phyloP scores from a whole-genome alignment of 1,140 invertebrate genomes.

The Calosoma granatense region DNA sequence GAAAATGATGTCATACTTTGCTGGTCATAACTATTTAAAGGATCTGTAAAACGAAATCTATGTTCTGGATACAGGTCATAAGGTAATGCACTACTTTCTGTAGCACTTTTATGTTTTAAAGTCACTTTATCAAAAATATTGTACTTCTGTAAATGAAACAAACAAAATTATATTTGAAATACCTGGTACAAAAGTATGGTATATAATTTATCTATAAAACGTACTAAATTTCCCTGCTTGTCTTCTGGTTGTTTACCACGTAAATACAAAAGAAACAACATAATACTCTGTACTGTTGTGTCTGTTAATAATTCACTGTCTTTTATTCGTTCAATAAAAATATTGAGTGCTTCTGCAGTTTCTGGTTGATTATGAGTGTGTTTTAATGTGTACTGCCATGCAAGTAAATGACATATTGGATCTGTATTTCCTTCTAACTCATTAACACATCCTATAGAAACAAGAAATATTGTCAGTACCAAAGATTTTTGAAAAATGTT shows the following conservation, averaged over 20 bases:
- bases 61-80: background rate
- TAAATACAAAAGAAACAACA: conserved; percentile 24
- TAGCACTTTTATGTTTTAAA: background rate
- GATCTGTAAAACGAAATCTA: background rate
- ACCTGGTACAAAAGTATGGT: background rate
- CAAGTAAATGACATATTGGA: conserved; percentile 23
- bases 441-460: conserved; percentile 20
- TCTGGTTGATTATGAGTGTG: conserved; percentile 22
- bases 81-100: background rate
- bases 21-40: background rate
- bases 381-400: conserved; percentile 26
- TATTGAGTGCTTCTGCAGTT: conserved; percentile 21
- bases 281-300: conserved; percentile 17
- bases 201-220: background rate
- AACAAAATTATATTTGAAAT: background rate
- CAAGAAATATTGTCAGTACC: conserved; percentile 11
- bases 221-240: conserved; percentile 17
- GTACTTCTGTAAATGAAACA: background rate
- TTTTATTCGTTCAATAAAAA: conserved; percentile 17
- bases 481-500: background rate
- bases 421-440: conserved; percentile 20
- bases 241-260: conserved; percentile 20
- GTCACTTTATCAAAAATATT: conserved; percentile 2
- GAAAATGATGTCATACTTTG: background rate
- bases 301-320: conserved; percentile 15